Evolutionary conservation across 2,888 invertebrate species (phyloP), one percentile per base, ranked within the genome.

Genomic region (Furcula furcula): DNA sequence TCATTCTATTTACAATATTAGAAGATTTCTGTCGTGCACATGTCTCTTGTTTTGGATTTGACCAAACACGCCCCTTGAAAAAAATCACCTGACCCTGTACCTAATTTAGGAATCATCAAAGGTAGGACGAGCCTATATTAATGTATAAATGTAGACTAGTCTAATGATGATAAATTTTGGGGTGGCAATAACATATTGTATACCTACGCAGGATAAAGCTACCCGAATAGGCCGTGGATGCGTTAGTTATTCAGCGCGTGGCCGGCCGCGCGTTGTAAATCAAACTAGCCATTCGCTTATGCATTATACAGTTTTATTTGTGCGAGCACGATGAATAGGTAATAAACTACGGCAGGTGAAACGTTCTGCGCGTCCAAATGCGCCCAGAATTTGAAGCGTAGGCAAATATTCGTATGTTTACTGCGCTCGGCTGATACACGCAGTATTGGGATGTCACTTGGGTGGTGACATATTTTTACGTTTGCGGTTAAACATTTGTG

Each of bases 221-320:
- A 73, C 78, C 75, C 74, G 79, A 79, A 79, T 78, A 70, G 77
- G 73, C 77, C 71, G 61, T 65, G 57, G 67, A 58, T 72, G 71
- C 74, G 81, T 86, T 84, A 86, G 85, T 86, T 84, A 89, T 87
- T 87, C 87, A 82, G 61, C 71, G 59, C 84, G 80, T 71, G 82
- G 75, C 78, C 70, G 64, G 69, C 67, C 69, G 57, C 63, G 55
- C 54, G 76, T 79, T 86, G 83, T 89, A 89, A 89, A 88, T 89
- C 88, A 88, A 85, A 87, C 85, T 80, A 81, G 76, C 84, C 81
- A 82, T 84, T 84, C 85, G 87, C 85, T 84, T 88, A 87, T 89
- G 82, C 85, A 89, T 88, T 89, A 88, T 87, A 89, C 86, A 89
- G 87, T 89, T 88, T 89, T 89, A 89, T 89, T 89, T 88, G 88